Evolutionary conservation across 1,140 invertebrate genomes (phyloP).

Genomic region (Euura lappo): DNA sequence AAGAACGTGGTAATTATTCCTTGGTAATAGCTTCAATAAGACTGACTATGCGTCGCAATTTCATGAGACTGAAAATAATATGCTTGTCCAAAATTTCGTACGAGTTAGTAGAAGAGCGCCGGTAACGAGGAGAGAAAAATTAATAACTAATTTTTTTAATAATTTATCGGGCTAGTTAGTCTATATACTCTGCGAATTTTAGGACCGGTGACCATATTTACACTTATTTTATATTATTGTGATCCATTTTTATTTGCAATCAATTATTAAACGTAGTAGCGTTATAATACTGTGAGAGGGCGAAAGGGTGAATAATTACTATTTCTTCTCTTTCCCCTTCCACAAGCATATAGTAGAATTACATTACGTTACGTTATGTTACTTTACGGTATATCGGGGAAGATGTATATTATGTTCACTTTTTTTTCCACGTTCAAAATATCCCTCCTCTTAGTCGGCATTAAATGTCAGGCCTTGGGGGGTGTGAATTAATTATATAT

Average conservation of each 20-base stretch:
- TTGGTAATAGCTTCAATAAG: conserved; percentile 25
- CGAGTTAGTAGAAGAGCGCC: neutral
- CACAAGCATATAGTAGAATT: conserved; percentile 1
- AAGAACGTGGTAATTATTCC: conserved; percentile 1
- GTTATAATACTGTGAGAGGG: neutral
- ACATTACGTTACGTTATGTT: conserved; percentile 5
- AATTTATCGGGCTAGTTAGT: conserved; percentile 19
- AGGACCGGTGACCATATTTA: conserved; percentile 24
- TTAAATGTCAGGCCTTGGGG: conserved; percentile 29
- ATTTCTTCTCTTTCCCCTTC: neutral
- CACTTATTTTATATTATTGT: conserved; percentile 28
- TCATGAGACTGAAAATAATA: conserved; percentile 38
- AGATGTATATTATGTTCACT: conserved; percentile 3
- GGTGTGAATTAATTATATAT: conserved; percentile 17
- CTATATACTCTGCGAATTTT: conserved; percentile 33
- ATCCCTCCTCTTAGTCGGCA: conserved; percentile 19
- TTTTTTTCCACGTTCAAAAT: neutral
- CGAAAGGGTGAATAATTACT: neutral
- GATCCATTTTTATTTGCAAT: conserved; percentile 31
- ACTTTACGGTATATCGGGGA: conserved; percentile 1
- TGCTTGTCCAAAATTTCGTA: conserved; percentile 5
- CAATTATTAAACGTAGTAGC: neutral
- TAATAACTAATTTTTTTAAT: neutral
- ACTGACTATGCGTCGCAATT: conserved; percentile 35
- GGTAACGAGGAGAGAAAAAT: neutral